phyloP scores from a whole-genome alignment of 2,888 invertebrate species.

The Boloria selene region DNA sequence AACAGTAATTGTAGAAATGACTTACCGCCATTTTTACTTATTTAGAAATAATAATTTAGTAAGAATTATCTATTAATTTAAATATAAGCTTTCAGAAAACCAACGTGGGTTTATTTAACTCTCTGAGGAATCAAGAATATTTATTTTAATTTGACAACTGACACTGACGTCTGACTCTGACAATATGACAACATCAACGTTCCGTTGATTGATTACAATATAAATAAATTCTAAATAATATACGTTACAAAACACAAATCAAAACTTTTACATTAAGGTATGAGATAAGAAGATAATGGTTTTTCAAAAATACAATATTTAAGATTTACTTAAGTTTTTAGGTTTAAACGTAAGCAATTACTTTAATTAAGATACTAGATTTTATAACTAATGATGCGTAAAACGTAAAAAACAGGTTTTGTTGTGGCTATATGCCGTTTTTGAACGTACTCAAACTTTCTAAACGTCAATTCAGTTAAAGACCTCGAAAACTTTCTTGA shows the following conservation, averaged over 20 bases:
- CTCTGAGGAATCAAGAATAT: not conserved
- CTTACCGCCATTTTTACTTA: slow-evolving; percentile 65
- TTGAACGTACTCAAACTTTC: slow-evolving; percentile 69
- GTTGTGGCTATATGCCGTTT: slow-evolving; percentile 40
- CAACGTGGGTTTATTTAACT: slow-evolving; percentile 46
- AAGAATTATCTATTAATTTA: slow-evolving; percentile 5
- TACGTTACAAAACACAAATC: too few species aligned
- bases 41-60: slow-evolving; percentile 6
- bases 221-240: not conserved
- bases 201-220: not conserved
- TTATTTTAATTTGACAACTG: slow-evolving; percentile 8
- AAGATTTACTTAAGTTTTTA: not conserved
- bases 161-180: not conserved
- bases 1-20: slow-evolving; percentile 28
- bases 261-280: too few species aligned
- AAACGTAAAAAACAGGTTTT: slow-evolving; percentile 43
- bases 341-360: not conserved
- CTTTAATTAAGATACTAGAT: not conserved
- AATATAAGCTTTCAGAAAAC: slow-evolving; percentile 42
- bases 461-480: slow-evolving; percentile 67
- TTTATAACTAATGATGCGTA: slow-evolving; percentile 30
- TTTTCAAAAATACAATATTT: not conserved
- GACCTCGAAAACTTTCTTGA: slow-evolving; percentile 69
- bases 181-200: not conserved
- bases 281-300: too few species aligned